A percentile compares a stretch with the other conserved stretches of the same genome.
Evolutionary conservation across 2,888 invertebrate genomes (phyloP).

Genomic region (Chloroclysta siterata): DNA sequence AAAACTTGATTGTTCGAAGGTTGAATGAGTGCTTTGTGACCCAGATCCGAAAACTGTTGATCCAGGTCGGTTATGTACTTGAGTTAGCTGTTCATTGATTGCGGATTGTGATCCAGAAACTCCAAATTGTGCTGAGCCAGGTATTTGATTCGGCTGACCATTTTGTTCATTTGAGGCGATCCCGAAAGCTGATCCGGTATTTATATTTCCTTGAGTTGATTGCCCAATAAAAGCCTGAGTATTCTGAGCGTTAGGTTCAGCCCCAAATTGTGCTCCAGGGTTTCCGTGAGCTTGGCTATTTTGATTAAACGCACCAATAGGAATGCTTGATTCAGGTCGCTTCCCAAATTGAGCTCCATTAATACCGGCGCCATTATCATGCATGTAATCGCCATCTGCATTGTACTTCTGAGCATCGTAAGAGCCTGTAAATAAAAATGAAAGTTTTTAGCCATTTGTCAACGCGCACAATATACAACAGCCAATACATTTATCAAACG

Average conservation of each 20-base stretch:
- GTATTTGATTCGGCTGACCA: slow-evolving; percentile 9
- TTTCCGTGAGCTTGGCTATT: slow-evolving; percentile 53
- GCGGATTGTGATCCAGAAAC: slow-evolving; percentile 7
- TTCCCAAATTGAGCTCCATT: slow-evolving; percentile 61
- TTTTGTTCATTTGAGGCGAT: slow-evolving; percentile 1
- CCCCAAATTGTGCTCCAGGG: slow-evolving; percentile 33
- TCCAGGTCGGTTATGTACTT: slow-evolving; percentile 4
- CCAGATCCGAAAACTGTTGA: slow-evolving; percentile 1
- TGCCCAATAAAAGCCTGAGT: slow-evolving; percentile 15
- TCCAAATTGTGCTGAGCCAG: slow-evolving; percentile 5
- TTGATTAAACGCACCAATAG: slow-evolving; percentile 61
- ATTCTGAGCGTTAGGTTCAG: slow-evolving; percentile 9
- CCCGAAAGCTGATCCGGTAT: slow-evolving; percentile 7
- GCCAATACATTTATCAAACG: slow-evolving; percentile 68
- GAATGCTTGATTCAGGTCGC: slow-evolving; percentile 54
- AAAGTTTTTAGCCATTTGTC: slow-evolving; percentile 77
- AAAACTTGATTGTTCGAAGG: slow-evolving; percentile 15
- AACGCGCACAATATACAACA: slow-evolving; percentile 58
- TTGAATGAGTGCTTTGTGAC: slow-evolving; percentile 17
- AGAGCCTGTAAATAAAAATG: slow-evolving; percentile 81
- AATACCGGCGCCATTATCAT: slow-evolving; percentile 54
- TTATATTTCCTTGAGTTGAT: slow-evolving; percentile 18
- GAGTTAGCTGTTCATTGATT: slow-evolving; percentile 14
- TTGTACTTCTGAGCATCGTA: slow-evolving; percentile 78
- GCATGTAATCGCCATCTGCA: slow-evolving; percentile 67